Evolutionary conservation across 2,888 invertebrate species (phyloP), one percentile per base, ranked within the genome.

Genomic region (Aricia artaxerxes): DNA sequence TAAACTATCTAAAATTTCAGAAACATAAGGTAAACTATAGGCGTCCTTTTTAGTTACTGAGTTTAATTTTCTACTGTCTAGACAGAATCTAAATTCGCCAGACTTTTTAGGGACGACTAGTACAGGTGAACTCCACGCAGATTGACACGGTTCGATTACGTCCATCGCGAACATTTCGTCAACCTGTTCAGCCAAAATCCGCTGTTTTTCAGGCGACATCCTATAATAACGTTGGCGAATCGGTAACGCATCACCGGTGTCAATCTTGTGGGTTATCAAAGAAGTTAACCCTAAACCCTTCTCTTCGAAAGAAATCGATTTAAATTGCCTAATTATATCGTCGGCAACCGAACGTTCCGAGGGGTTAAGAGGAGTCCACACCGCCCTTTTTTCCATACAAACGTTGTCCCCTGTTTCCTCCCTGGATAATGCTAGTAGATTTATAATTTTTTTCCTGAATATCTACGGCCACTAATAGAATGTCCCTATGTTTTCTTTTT

Each of bases 71-170:
- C 78, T 61, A 11, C 64, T 78, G 16, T 78, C 78, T 1, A 78
- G 11, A 44, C 78, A 78, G n/a, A 78, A 40, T 40, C 78, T 60
- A 61, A 16, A 78, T n/a, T 61, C 61, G n/a, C 40, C 64, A n/a
- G 61, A 40, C 40, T 64, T 61, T 24, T 78, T 78, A 6, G 64
- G 78, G 24, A 64, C 64, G n/a, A 78, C 24, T 9, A 78, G 44
- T 1, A 64, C 78, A n/a, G 64, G 78, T 40, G 78, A 78, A n/a
- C 61, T 38, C 78, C 64, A 78, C 9, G 60, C 61, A n/a, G 61
- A 61, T 40, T 78, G 40, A n/a, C 64, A 64, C 24, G 49, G 44
- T 9, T 76, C 76, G n/a, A 76, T 57, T 1, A 16, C 57, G 57
- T 57, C 57, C 57, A 57, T 57, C 57, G 57, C 57, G 16, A 57